phyloP scores from a whole-genome alignment of 2,888 invertebrate genomes.

The Campaea margaritaria region DNA sequence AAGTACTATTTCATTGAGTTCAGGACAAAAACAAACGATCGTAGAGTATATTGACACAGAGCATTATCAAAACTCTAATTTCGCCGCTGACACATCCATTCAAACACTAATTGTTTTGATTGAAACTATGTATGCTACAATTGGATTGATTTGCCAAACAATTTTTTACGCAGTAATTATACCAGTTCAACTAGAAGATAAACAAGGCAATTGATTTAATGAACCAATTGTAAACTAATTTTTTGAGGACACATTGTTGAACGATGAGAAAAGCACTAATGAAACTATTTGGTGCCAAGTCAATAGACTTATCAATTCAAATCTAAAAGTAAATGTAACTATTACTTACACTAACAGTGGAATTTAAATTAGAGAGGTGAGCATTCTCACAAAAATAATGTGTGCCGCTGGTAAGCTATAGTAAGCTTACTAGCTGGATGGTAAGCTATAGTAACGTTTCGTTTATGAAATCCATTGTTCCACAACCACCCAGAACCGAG shows the following conservation, averaged over 20 bases:
- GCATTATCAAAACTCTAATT: conserved; percentile 13
- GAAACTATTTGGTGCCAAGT: background rate
- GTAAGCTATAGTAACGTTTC: no score
- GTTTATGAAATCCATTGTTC: no score
- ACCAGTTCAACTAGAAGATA: conserved; percentile 5
- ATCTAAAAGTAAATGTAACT: no score
- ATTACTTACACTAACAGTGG: no score
- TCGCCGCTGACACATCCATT: conserved; percentile 6
- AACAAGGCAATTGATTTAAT: conserved; percentile 28
- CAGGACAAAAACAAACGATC: background rate
- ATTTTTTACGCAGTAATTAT: conserved; percentile 15
- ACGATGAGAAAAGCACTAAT: conserved; percentile 22
- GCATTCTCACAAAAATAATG: no score
- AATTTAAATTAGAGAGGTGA: no score
- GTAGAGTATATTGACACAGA: background rate
- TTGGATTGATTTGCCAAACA: conserved; percentile 19
- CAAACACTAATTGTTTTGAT: conserved; percentile 20
- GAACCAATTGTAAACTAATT: conserved; percentile 8
- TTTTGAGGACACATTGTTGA: conserved; percentile 15
- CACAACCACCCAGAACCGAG: no score
- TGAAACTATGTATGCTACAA: conserved; percentile 21
- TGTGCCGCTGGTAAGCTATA: no score
- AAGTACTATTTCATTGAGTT: background rate
- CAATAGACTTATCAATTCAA: background rate
- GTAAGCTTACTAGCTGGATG: no score